phyloP scores from a whole-genome alignment of 2,888 invertebrate genomes.

The Synanthedon andrenaeformis region DNA sequence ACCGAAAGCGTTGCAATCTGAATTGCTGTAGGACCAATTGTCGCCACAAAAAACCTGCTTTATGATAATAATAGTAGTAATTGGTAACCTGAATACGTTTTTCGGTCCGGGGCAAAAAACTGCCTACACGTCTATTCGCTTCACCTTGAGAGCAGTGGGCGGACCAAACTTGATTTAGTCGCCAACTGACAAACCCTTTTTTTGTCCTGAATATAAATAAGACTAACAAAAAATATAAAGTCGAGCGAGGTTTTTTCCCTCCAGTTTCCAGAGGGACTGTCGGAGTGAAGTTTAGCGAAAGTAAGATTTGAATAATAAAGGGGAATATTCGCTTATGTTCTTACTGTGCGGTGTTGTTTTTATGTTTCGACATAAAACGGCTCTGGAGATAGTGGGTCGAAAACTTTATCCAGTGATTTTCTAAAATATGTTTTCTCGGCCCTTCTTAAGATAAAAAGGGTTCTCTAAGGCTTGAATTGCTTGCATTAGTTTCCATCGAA shows the following conservation, averaged over 20 bases:
- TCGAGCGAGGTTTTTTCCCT: conserved; percentile 41
- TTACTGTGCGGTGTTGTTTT: conserved; percentile 36
- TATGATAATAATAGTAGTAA: conserved; percentile 28
- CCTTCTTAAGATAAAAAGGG: conserved; percentile 8
- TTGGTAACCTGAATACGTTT: conserved; percentile 34
- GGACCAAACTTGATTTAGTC: conserved; percentile 62
- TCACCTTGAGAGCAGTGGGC: conserved; percentile 63
- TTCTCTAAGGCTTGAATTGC: conserved; percentile 2
- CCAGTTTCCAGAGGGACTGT: conserved; percentile 36
- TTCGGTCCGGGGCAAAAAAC: conserved; percentile 30
- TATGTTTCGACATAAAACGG: conserved; percentile 21
- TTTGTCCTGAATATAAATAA: conserved; percentile 67
- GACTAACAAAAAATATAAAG: conserved; percentile 50
- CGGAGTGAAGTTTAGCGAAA: conserved; percentile 49
- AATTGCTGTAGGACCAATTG: conserved; percentile 14
- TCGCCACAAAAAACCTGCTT: conserved; percentile 13
- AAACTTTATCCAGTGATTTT: conserved; percentile 25
- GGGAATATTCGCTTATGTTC: conserved; percentile 45
- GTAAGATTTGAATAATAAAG: conserved; percentile 60
- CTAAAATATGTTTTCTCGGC: conserved; percentile 28
- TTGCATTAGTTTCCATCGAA: conserved; percentile 9
- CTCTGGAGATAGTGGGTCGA: conserved; percentile 26
- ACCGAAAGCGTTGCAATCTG: conserved; percentile 13
- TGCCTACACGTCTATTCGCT: conserved; percentile 37
- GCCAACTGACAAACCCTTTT: conserved; percentile 66